Percentiles rank a stretch among this genome's conserved stretches.
phyloP scores from a whole-genome alignment of 2,113 vertebrate species.

The Psittacula cyanocephala region DNA sequence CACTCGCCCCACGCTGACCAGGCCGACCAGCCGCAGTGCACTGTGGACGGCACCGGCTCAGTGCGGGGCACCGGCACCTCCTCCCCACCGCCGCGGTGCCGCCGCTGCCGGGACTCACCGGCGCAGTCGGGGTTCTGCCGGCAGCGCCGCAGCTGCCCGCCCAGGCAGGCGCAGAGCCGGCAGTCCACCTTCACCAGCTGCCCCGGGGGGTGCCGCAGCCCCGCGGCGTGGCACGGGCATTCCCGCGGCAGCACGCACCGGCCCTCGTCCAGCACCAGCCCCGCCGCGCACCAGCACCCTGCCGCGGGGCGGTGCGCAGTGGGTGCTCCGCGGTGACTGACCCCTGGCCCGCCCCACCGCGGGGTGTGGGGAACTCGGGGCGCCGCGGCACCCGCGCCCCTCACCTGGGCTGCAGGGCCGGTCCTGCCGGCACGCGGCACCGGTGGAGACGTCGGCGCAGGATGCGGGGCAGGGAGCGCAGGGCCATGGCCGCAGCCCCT shows the following conservation, averaged over 20 bases:
- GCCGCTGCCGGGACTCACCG: constrained; percentile 63
- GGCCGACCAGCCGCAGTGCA: constrained; percentile 88
- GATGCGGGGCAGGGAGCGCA: constrained; percentile 85
- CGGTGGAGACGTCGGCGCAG: constrained; percentile 79
- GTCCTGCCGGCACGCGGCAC: constrained; percentile 39
- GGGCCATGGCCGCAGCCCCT: constrained; percentile 65
- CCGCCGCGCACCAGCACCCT: constrained; percentile 89
- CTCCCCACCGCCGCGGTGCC: neutral
- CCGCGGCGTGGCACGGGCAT: constrained; percentile 80
- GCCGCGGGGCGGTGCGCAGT: neutral
- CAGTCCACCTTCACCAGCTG: constrained; percentile 81
- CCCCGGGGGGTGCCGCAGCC: constrained; percentile 73
- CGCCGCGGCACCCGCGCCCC: neutral
- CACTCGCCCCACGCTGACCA: constrained; percentile 91
- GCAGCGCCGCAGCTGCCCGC: constrained; percentile 77
- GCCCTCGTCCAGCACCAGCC: constrained; percentile 74
- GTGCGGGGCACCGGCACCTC: too few species aligned
- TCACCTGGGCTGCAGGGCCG: constrained; percentile 81
- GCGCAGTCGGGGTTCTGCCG: constrained; percentile 79
- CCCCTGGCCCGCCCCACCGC: neutral
- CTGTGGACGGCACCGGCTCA: constrained; percentile 46
- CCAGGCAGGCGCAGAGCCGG: constrained; percentile 83
- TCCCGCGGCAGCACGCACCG: constrained; percentile 76
- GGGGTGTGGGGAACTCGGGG: too few species aligned
- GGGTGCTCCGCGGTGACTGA: too few species aligned